phyloP scores from a whole-genome alignment of 2,888 invertebrate species.

The Scotopteryx bipunctaria region DNA sequence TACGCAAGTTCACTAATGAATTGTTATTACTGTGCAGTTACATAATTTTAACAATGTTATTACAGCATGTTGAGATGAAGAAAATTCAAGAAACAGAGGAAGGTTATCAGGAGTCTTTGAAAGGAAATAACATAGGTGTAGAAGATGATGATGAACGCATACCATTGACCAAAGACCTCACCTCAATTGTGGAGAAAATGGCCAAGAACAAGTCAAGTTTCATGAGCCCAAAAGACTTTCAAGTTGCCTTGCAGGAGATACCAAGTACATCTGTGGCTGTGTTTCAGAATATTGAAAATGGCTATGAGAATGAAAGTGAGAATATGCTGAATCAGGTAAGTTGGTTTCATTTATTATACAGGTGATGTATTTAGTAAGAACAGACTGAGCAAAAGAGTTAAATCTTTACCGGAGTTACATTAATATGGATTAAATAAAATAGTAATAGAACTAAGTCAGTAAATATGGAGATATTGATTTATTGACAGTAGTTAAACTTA shows the following conservation, averaged over 20 bases:
- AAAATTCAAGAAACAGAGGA: slow-evolving; percentile 78
- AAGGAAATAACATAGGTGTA: slow-evolving; percentile 43
- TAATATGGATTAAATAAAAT: too few relatives aligned
- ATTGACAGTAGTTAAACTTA: too few relatives aligned
- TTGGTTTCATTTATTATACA: not conserved
- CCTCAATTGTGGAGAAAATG: slow-evolving; percentile 81
- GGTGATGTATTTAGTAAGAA: not conserved
- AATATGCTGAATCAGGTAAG: slow-evolving; percentile 85
- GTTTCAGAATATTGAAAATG: slow-evolving; percentile 83
- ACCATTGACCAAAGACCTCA: slow-evolving; percentile 79
- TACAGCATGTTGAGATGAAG: slow-evolving; percentile 63
- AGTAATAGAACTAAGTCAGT: too few relatives aligned
- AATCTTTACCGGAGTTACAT: too few relatives aligned
- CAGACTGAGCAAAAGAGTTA: too few relatives aligned
- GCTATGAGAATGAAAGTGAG: slow-evolving; percentile 57
- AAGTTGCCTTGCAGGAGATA: slow-evolving; percentile 78
- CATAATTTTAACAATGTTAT: not conserved
- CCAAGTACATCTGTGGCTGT: slow-evolving; percentile 84
- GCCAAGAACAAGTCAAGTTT: slow-evolving; percentile 48
- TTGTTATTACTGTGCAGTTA: too few relatives aligned
- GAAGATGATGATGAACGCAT: slow-evolving; percentile 63
- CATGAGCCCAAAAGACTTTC: slow-evolving; percentile 20
- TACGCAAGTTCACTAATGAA: too few relatives aligned
- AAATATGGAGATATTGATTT: too few relatives aligned
- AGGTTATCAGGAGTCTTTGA: slow-evolving; percentile 68